Evolutionary conservation across 2,888 invertebrate species (phyloP).

Genomic region (Tanytarsus gracilentus): DNA sequence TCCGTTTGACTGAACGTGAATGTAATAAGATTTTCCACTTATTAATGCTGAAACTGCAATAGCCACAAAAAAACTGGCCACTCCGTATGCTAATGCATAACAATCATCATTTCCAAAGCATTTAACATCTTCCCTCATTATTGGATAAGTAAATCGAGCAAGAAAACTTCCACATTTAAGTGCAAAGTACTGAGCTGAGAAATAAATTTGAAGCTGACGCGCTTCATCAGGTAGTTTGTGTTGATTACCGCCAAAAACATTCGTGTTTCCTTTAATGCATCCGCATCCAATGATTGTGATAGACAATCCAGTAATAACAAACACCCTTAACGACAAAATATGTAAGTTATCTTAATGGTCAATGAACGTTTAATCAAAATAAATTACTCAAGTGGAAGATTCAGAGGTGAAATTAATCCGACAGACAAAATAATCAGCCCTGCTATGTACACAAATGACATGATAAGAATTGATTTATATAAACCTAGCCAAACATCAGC

Average conservation of each 20-base stretch:
- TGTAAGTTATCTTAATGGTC: not conserved
- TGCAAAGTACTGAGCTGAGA: constrained; percentile 52
- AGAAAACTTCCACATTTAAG: constrained; percentile 46
- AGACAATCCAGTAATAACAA: constrained; percentile 35
- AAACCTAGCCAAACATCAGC: constrained; percentile 10
- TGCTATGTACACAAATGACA: constrained; percentile 11
- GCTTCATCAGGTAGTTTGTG: constrained; percentile 45
- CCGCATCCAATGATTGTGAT: constrained; percentile 52
- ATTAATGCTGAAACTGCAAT: constrained; percentile 37
- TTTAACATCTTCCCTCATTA: constrained; percentile 44
- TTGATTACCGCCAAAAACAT: constrained; percentile 56
- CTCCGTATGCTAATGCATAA: constrained; percentile 49
- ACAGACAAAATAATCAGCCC: constrained; percentile 1
- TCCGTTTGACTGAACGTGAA: not conserved
- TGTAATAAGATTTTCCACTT: constrained; percentile 1
- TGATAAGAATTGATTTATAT: not conserved
- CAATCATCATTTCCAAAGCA: constrained; percentile 45
- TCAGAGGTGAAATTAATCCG: not conserved
- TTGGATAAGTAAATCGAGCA: constrained; percentile 51
- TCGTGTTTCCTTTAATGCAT: constrained; percentile 55
- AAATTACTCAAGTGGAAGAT: constrained; percentile 4
- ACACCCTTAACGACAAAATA: not conserved
- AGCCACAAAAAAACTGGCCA: constrained; percentile 50
- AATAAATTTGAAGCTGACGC: constrained; percentile 46
- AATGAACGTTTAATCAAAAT: not conserved